Base-by-base conservation (phyloP, 1,140 invertebrate species). In the Eurosta solidaginis region DNA sequence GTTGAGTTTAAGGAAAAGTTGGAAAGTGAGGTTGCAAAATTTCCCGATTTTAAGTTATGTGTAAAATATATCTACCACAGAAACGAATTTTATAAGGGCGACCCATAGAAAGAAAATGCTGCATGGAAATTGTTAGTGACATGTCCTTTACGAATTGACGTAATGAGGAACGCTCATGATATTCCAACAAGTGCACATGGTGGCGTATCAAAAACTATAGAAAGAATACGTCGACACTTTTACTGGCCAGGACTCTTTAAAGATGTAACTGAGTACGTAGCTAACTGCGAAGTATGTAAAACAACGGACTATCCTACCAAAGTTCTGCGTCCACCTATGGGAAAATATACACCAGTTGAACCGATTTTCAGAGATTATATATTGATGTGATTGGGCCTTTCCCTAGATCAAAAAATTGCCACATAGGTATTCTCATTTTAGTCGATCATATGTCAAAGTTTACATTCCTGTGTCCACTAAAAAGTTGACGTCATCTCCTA, bases 41-140 rank as follows among this genome's bases (percentile, higher is more conserved):
- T 40, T 3, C 76, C 76, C 12, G 40, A 77, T 40, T n/a, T 54
- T 17, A 54, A 52, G 22, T 14, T 77, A n/a, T 20, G 25, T 14
- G 76, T 36, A 36, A 54, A 77, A 77, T 54, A 47, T 20, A 45
- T 75, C 45, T 75, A 75, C 27, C 36, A 45, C 17, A 33, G 33
- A 3, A 77, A 20, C 49, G 29, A 20, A 27, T 77, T 77, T 50
- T 42, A 33, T 17, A 40, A 6, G 7, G n/a, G 29, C n/a, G 27
- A 17, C 14, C 1, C 40, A 36, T 17, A 59, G 9, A 49, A 17
- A 25, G 76, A 50, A 33, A 59, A 42, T 25, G 33, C 14, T 7
- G 17, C 42, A 2, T 52, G 47, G 36, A 59, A 59, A 63, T 50
- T 77, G 7, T 27, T 59, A 10, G 49, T 77, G 59, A 14, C 50